A percentile compares a stretch with the other conserved stretches of the same genome.
These are phyloP conservation scores for Percopsis omiscomaycus DNA, from an alignment of 2,797 vertebrate species.

Conservation along the genomic window DNA sequence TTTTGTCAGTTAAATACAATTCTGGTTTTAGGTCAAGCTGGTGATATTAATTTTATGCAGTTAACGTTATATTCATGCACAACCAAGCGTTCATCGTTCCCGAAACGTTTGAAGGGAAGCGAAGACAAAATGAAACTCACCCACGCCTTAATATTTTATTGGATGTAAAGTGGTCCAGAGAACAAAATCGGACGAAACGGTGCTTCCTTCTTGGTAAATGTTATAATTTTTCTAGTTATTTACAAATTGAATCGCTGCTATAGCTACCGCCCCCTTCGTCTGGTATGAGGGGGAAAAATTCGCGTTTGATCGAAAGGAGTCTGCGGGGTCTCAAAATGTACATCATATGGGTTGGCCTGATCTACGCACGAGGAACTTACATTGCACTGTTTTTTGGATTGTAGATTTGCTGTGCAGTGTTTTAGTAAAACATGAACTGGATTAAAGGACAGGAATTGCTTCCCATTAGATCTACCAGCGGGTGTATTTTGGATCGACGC, in stretches of 20 bases:
- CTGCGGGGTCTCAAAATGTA: constrained; percentile 5
- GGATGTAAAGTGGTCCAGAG: constrained; percentile 12
- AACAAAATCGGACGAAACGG: constrained; percentile 9
- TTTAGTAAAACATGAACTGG: constrained; percentile 7
- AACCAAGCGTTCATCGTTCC: constrained; percentile 33
- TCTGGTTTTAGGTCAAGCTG: not conserved
- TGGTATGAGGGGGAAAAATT: constrained; percentile 20
- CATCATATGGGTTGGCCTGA: constrained; percentile 21
- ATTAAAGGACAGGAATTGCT: not conserved
- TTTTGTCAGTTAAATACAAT: not conserved
- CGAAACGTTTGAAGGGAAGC: constrained; percentile 4
- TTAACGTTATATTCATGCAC: constrained; percentile 19
- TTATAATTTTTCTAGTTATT: constrained; percentile 7
- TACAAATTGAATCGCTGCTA: constrained; percentile 31
- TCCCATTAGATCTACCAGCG: too few species aligned
- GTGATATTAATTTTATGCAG: constrained; percentile 30
- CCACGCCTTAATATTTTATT: constrained; percentile 34
- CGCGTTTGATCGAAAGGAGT: not conserved
- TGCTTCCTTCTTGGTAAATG: not conserved
- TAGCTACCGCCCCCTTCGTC: constrained; percentile 67
- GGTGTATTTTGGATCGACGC: not conserved
- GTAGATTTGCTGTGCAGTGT: constrained; percentile 20
- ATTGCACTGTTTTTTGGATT: fast-evolving
- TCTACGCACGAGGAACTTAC: fast-evolving
- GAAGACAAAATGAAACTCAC: constrained; percentile 60